Conservation (phyloP, 2,797 vertebrate genomes). For the Sarcophilus harrisii region DNA sequence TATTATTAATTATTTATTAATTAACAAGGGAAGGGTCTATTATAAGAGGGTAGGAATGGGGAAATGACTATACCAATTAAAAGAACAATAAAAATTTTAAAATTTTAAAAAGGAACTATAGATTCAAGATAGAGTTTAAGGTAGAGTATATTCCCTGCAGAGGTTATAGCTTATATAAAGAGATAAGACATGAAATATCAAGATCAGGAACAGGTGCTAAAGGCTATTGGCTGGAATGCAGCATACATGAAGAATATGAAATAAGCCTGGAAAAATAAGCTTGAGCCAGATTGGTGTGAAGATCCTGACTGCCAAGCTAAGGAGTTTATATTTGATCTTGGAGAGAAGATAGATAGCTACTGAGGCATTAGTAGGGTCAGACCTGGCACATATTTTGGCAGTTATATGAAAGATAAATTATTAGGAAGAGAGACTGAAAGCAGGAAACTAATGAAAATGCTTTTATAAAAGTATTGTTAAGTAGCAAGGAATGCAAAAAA, state of each 20-base stretch:
- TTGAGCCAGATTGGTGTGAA: not conserved
- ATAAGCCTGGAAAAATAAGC: not conserved
- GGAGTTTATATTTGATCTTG: not conserved
- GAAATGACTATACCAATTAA: not conserved
- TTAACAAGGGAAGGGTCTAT: not conserved
- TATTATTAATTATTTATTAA: not conserved
- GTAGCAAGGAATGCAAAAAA: not conserved
- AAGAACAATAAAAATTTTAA: not conserved
- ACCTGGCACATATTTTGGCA: not conserved
- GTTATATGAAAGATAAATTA: not conserved
- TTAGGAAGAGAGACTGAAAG: not conserved
- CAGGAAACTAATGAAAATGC: not conserved
- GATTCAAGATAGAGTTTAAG: not conserved
- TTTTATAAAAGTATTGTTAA: not conserved
- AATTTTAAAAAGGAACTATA: not conserved
- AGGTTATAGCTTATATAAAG: not conserved
- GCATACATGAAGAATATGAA: not conserved
- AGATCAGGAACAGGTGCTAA: not conserved
- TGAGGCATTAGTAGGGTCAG: not conserved
- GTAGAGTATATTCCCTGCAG: not conserved
- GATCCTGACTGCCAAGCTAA: not conserved
- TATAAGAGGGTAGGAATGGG: not conserved
- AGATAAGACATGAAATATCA: not conserved
- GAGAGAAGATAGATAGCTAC: not conserved
- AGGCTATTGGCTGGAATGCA: not conserved